Evolutionary conservation across 2,888 invertebrate species (phyloP).

Genomic region (Conistra vaccinii): DNA sequence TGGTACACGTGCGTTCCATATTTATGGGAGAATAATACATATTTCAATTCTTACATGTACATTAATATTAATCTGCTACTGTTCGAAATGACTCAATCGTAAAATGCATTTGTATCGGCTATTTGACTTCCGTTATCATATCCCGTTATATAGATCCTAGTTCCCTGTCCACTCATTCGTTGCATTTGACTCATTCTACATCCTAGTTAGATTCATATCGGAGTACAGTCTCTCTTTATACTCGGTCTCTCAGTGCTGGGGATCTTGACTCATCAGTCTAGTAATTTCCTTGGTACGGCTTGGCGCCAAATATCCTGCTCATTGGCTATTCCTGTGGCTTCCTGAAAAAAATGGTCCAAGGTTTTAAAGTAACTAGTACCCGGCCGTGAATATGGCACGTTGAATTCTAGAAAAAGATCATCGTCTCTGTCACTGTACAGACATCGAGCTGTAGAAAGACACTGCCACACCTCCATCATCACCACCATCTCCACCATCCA

Average conservation of each 20-base stretch:
- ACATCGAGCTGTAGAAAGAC: neutral
- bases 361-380: neutral
- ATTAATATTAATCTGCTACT: conserved; percentile 25
- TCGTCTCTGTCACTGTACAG: neutral
- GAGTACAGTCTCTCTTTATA: neutral
- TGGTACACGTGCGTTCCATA: conserved; percentile 30
- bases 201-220: neutral
- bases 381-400: neutral
- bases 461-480: too few relatives aligned
- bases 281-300: neutral
- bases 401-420: neutral
- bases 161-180: neutral
- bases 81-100: conserved; percentile 28
- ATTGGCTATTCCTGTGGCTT: neutral
- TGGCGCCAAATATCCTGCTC: neutral
- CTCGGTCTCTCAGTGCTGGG: neutral
- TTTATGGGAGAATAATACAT: conserved; percentile 40
- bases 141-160: conserved; percentile 1
- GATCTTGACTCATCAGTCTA: neutral
- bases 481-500: too few relatives aligned
- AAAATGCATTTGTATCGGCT: conserved; percentile 7
- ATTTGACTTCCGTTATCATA: conserved; percentile 25
- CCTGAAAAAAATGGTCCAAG: neutral
- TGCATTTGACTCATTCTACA: conserved; percentile 19
- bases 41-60: neutral